Conservation (phyloP, 2,888 invertebrate genomes). For the Xestia xanthographa region DNA sequence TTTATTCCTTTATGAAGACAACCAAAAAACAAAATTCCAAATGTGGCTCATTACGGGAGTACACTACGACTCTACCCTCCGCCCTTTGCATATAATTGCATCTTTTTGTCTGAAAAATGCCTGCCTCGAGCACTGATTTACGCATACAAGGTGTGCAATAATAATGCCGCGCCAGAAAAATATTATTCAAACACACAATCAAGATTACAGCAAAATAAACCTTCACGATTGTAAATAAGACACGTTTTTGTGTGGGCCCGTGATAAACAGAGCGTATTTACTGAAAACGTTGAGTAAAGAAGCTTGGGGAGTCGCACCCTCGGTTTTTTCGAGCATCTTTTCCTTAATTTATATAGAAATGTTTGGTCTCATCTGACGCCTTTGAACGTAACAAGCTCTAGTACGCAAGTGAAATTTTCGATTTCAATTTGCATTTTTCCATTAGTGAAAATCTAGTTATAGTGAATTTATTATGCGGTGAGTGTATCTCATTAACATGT, state of each 20-base stretch:
- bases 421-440: conserved; percentile 74
- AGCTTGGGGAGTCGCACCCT: conserved; percentile 85
- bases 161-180: conserved; percentile 88
- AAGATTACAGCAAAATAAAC: conserved; percentile 70
- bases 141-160: conserved; percentile 91
- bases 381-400: conserved; percentile 81
- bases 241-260: conserved; percentile 71
- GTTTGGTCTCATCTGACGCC: conserved; percentile 86
- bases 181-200: conserved; percentile 79
- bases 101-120: conserved; percentile 88
- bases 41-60: conserved; percentile 80
- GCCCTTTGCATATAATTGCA: conserved; percentile 89
- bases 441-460: conserved; percentile 46
- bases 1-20: conserved; percentile 57
- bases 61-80: conserved; percentile 70
- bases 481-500: conserved; percentile 25
- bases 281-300: conserved; percentile 88
- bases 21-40: conserved; percentile 70
- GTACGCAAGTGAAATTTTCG: conserved; percentile 75
- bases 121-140: conserved; percentile 89
- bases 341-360: conserved; percentile 90
- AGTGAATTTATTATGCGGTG: conserved; percentile 26
- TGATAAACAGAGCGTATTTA: conserved; percentile 82
- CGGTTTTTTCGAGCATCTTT: conserved; percentile 88
- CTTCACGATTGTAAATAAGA: conserved; percentile 73